Evolutionary conservation across 1,140 invertebrate genomes (phyloP).

Genomic region (Trissolcus basalis): DNA sequence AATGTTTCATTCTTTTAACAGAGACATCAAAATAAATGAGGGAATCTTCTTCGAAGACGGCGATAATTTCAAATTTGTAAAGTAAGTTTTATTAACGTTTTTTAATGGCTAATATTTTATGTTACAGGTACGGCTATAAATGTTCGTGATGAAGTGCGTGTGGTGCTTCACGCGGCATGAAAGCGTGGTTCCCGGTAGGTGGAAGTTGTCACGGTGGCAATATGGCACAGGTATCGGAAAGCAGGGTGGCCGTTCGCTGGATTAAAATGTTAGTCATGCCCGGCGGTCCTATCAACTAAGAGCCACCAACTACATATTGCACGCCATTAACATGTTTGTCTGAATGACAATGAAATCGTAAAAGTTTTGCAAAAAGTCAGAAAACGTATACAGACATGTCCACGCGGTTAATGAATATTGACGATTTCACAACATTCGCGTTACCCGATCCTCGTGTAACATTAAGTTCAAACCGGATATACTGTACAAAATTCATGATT

Average conservation of each 20-base stretch:
- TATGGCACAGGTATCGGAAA: slow-evolving; percentile 54
- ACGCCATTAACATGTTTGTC: slow-evolving; percentile 49
- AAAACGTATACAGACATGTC: background rate
- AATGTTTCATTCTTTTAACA: no score
- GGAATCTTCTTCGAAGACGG: background rate
- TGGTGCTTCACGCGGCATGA: slow-evolving; percentile 29
- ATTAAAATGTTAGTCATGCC: slow-evolving; percentile 65
- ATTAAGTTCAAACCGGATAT: no score
- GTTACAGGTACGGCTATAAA: slow-evolving; percentile 47
- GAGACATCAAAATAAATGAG: no score
- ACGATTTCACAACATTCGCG: slow-evolving; percentile 23
- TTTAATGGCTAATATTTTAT: slow-evolving; percentile 36
- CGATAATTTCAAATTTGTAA: slow-evolving; percentile 42
- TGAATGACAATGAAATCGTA: slow-evolving; percentile 54
- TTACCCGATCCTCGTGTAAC: no score
- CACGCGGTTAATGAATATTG: slow-evolving; percentile 39
- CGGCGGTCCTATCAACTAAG: slow-evolving; percentile 63
- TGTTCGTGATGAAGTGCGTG: slow-evolving; percentile 47
- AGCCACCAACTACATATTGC: slow-evolving; percentile 60
- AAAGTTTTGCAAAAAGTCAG: slow-evolving; percentile 37
- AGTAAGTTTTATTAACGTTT: slow-evolving; percentile 39
- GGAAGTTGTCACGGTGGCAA: slow-evolving; percentile 58
- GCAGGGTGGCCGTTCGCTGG: slow-evolving; percentile 58
- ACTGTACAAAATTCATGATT: no score
- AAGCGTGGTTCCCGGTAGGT: slow-evolving; percentile 50